A percentile compares a stretch with the other conserved stretches of the same genome.
Evolutionary conservation across 1,140 invertebrate species (phyloP).

Genomic region (Zaprionus ornatus): DNA sequence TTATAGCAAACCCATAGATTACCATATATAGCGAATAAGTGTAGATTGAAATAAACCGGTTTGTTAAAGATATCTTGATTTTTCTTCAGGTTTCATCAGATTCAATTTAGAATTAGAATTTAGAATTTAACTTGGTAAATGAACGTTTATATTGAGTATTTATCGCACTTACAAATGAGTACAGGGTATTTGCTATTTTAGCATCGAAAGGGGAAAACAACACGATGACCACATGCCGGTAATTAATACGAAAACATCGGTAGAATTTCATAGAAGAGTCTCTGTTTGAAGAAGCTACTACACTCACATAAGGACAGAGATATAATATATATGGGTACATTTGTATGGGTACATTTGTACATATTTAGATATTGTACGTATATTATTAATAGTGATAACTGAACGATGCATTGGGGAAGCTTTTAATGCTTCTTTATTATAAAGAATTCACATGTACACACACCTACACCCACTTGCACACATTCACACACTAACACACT

Average conservation of each 20-base stretch:
- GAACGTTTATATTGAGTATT: neutral
- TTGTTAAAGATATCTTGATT: neutral
- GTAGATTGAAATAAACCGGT: neutral
- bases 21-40: neutral
- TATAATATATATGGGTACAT: neutral
- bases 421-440: conserved; percentile 17
- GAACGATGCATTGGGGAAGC: conserved; percentile 16
- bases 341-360: neutral
- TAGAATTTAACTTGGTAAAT: neutral
- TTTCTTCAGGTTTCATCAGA: neutral
- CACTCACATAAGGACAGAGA: neutral
- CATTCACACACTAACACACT: conserved; percentile 10
- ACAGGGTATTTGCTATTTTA: conserved; percentile 9
- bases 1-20: too few relatives aligned
- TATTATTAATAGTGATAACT: conserved; percentile 15
- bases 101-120: too few relatives aligned
- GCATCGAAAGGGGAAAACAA: conserved; percentile 17
- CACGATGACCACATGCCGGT: conserved; percentile 66
- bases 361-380: neutral
- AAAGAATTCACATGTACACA: neutral
- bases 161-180: neutral
- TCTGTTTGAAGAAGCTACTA: conserved; percentile 1
- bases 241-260: conserved; percentile 58
- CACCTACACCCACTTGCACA: neutral
- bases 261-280: conserved; percentile 15